Percentiles rank a stretch among this genome's conserved stretches.
phyloP scores from a whole-genome alignment of 2,888 invertebrate species.

The Gastrophysa polygoni region DNA sequence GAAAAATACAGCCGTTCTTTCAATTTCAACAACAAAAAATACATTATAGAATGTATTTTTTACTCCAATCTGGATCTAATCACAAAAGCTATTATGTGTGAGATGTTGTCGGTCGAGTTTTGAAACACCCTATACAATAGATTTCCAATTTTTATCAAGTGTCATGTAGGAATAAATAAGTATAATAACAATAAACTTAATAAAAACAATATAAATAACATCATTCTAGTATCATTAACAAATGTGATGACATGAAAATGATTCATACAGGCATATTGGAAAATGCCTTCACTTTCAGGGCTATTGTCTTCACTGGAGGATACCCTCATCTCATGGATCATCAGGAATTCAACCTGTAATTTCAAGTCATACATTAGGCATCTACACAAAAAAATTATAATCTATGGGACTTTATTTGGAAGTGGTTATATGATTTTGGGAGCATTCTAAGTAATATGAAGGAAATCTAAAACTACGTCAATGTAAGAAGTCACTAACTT shows the following conservation, averaged over 20 bases:
- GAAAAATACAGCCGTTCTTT: no score
- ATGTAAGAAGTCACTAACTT: conserved; percentile 63
- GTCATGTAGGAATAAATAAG: conserved; percentile 32
- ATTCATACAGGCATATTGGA: conserved; percentile 35
- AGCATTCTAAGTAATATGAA: background rate
- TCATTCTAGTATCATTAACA: conserved; percentile 44
- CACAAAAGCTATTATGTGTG: no score
- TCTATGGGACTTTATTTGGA: background rate
- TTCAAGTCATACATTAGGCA: conserved; percentile 25
- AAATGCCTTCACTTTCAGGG: conserved; percentile 28
- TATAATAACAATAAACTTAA: conserved; percentile 38
- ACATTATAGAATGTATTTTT: no score
- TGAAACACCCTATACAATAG: conserved; percentile 2
- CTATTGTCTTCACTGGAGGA: conserved; percentile 32
- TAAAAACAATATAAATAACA: conserved; percentile 51
- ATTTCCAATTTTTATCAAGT: conserved; percentile 8
- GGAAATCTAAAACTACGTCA: background rate
- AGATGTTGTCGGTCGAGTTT: no score
- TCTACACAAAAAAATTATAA: background rate
- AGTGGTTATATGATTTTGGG: background rate
- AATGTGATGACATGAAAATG: conserved; percentile 30
- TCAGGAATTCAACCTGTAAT: conserved; percentile 51
- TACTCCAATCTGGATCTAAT: no score
- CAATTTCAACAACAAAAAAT: no score
- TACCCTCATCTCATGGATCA: conserved; percentile 39